Evolutionary conservation across 2,113 vertebrate genomes (phyloP).

Genomic region (Stegostoma tigrinum): DNA sequence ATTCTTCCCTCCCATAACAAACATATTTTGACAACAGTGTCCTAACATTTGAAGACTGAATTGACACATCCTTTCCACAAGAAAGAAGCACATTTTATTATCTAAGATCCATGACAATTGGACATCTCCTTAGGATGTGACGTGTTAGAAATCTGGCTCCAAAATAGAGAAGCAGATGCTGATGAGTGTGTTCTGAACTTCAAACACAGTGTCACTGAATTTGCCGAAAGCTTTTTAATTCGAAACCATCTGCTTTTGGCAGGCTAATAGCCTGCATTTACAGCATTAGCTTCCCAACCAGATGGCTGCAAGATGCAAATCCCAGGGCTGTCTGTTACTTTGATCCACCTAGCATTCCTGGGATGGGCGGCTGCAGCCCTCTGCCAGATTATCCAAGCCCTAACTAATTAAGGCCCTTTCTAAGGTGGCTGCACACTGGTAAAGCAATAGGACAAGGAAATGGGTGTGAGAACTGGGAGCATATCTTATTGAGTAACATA

Average conservation of each 20-base stretch:
- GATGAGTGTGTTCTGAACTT: not conserved
- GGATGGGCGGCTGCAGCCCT: not conserved
- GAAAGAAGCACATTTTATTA: not conserved
- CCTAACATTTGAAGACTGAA: not conserved
- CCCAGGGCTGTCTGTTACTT: slow-evolving; percentile 16
- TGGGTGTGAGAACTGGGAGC: not conserved
- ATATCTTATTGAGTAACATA: not conserved
- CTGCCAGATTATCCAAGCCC: not conserved
- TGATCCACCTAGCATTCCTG: not conserved
- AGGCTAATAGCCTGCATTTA: not conserved
- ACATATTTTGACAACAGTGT: not conserved
- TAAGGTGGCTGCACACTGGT: not conserved
- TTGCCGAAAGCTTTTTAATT: slow-evolving; percentile 27
- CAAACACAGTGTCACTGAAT: slow-evolving; percentile 10
- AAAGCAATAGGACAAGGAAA: not conserved
- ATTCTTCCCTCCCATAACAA: too few relatives aligned
- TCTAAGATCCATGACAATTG: not conserved
- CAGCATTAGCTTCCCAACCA: not conserved
- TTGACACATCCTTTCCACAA: not conserved
- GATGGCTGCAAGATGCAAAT: not conserved
- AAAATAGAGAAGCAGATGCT: slow-evolving; percentile 16
- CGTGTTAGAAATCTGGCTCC: slow-evolving; percentile 19
- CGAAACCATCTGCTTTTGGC: slow-evolving; percentile 22
- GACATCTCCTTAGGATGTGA: not conserved
- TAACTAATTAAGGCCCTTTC: not conserved